Conservation (phyloP, 2,113 vertebrate genomes). For the Aleadryas rufinucha region DNA sequence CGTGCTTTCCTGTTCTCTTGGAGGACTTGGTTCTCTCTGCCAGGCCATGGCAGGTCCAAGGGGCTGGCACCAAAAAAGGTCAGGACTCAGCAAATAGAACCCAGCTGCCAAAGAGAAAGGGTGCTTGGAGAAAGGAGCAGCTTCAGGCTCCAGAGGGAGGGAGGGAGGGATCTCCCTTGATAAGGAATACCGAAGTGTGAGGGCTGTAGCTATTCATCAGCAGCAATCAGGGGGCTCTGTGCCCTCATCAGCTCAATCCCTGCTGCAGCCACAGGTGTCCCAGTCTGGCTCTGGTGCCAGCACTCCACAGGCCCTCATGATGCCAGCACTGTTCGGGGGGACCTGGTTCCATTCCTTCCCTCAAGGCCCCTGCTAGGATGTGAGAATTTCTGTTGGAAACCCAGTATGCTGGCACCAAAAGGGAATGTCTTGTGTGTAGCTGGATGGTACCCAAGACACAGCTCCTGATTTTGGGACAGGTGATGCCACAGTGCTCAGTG, state of each 20-base stretch:
- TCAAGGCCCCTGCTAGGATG: not conserved
- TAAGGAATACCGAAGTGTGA: not conserved
- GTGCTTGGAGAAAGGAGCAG: not conserved
- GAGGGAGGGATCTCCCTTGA: not conserved
- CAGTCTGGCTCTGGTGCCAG: not conserved
- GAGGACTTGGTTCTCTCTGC: not conserved
- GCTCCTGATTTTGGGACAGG: not conserved
- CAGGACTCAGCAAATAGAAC: not conserved
- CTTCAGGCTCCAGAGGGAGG: not conserved
- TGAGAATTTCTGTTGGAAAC: not conserved
- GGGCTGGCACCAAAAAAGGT: not conserved
- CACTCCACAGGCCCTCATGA: not conserved
- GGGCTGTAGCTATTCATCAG: not conserved
- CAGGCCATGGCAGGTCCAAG: not conserved
- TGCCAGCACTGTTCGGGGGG: not conserved
- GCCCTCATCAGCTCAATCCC: fast-evolving
- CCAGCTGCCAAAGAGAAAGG: not conserved
- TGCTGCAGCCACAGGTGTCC: not conserved
- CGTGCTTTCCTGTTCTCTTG: not conserved
- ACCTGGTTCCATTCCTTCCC: not conserved
- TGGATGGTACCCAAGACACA: not conserved
- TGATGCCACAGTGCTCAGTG: not conserved
- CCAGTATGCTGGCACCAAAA: not conserved
- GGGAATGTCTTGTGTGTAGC: not conserved
- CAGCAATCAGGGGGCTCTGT: not conserved